Base-by-base conservation (phyloP, 2,113 vertebrate species). In the Toxotes jaculatrix region DNA sequence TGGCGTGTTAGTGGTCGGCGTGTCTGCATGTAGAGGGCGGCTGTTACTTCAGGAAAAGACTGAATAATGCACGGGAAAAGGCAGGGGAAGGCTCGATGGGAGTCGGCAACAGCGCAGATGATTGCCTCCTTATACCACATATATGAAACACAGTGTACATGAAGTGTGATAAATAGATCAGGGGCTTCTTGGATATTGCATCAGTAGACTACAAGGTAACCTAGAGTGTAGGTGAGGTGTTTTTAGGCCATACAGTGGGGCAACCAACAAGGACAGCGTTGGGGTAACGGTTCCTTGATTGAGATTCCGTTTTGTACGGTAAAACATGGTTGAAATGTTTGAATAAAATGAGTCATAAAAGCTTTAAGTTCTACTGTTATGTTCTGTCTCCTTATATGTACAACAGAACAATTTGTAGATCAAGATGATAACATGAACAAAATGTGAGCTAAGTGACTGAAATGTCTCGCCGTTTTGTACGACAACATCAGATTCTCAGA, bases 21-120 rank as follows among this genome's bases (percentile, higher is more conserved):
- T 83, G 85, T 91, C 87, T 89, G 81, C 82, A 17, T 82, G 90
- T 88, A 74, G 89, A 92, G 83, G 83, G 79, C 49, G 45, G 90
- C 83, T 91, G 88, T 90, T 92, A 84, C 92, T 93, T 91, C 87
- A 87, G 90, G 82, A 94, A 80, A 81, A 86, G 86, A 89, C 89
- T 93, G 91, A 93, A 93, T 92, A 92, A 93, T 93, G 93, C 81
- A 92, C 84, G 80, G 84, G 47, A 84, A 89, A 89, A 88, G 66
- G 61, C 85, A 83, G 79, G 36, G 55, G 56, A 74, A 82, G 62
- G 80, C 89, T 93, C 42, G 76, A 80, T 91, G 62, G 76, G 59
- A 76, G 63, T 63, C 47, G 49, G 73, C 74, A 70, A 78, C 79
- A 83, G 68, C 68, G 7, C 70, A 19, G 75, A 77, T 71, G 77